Evolutionary conservation across 2,113 vertebrate genomes (phyloP).

Genomic region (Triplophysa tibetana): DNA sequence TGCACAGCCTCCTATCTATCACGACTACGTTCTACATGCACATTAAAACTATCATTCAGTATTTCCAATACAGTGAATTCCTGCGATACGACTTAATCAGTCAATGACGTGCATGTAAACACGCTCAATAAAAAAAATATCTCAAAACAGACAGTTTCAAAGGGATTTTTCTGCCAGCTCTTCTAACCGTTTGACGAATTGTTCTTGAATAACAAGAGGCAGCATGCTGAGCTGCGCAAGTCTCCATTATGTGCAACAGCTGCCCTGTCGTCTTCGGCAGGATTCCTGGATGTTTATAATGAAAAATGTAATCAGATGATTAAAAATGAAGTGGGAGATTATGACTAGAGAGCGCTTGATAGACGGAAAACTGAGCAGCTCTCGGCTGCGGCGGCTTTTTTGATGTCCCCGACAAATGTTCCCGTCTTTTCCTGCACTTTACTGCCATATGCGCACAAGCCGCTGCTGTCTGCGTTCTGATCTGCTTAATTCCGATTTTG

Average conservation of each 20-base stretch:
- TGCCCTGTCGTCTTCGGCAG: constrained; percentile 63
- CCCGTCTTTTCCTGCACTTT: constrained; percentile 65
- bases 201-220: constrained; percentile 24
- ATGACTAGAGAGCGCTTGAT: constrained; percentile 66
- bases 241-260: constrained; percentile 57
- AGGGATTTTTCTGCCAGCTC: background rate
- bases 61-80: too few species aligned
- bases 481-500: constrained; percentile 68
- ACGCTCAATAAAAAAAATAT: background rate
- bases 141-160: constrained; percentile 13
- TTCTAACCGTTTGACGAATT: constrained; percentile 27
- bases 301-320: constrained; percentile 71
- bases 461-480: constrained; percentile 61
- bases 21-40: background rate
- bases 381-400: constrained; percentile 55
- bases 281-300: constrained; percentile 61
- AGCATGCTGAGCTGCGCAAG: constrained; percentile 25
- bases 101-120: constrained; percentile 1
- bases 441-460: constrained; percentile 64
- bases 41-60: too few species aligned
- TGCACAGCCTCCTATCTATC: constrained; percentile 55
- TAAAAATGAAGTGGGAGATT: constrained; percentile 69
- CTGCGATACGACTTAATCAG: background rate
- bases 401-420: constrained; percentile 67
- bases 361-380: constrained; percentile 52